phyloP scores from a whole-genome alignment of 2,888 invertebrate species.

The Periphyllus acericola region DNA sequence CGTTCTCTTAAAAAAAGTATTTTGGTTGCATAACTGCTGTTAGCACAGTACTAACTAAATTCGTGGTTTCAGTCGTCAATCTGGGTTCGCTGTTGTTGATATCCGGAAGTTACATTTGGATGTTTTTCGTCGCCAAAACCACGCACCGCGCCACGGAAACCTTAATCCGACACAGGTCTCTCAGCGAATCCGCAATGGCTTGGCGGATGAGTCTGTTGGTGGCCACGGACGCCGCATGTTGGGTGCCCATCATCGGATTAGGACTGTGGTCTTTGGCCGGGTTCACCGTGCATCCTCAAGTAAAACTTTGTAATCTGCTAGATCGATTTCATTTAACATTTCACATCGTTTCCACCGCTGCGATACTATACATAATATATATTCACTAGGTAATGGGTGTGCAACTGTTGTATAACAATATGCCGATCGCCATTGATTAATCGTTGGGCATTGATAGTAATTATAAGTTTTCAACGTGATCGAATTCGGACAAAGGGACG shows the following conservation, averaged over 20 bases:
- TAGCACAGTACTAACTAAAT: too few relatives aligned
- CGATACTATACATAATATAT: too few relatives aligned
- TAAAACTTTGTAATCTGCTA: constrained; percentile 62
- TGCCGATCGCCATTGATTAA: too few relatives aligned
- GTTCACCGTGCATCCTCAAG: constrained; percentile 68
- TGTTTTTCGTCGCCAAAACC: constrained; percentile 69
- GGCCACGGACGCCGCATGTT: constrained; percentile 70
- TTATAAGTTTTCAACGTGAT: too few relatives aligned
- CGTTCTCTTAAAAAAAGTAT: too few relatives aligned
- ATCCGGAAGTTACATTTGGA: constrained; percentile 69
- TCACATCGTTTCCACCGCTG: too few relatives aligned
- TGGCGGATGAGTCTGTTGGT: constrained; percentile 70
- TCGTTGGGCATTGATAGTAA: too few relatives aligned
- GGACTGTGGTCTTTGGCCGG: constrained; percentile 69
- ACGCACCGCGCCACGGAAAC: constrained; percentile 68
- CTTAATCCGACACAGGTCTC: constrained; percentile 63
- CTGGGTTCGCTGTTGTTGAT: constrained; percentile 69
- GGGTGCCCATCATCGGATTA: constrained; percentile 70
- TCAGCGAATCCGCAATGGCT: constrained; percentile 68
- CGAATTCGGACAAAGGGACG: too few relatives aligned
- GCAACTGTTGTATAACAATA: too few relatives aligned
- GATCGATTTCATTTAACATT: too few relatives aligned
- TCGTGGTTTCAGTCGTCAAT: constrained; percentile 67
- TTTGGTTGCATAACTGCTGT: too few relatives aligned
- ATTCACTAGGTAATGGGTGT: too few relatives aligned